phyloP scores from a whole-genome alignment of 2,797 vertebrate species.

The Coreius guichenoti region DNA sequence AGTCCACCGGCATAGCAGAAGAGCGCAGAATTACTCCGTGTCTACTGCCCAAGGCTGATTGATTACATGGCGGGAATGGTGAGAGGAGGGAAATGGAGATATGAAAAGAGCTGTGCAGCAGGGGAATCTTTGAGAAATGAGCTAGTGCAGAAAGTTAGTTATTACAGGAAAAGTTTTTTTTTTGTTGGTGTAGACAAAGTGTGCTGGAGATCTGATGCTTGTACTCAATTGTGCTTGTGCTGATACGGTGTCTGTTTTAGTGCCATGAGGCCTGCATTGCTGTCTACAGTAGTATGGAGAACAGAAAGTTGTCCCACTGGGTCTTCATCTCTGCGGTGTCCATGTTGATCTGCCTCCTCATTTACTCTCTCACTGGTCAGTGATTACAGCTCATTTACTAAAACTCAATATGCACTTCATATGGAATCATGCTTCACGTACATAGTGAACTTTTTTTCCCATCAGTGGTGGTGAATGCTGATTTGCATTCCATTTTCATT shows the following conservation, averaged over 20 bases:
- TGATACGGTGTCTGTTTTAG: slow-evolving; percentile 71
- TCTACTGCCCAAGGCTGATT: slow-evolving; percentile 61
- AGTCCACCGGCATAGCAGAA: slow-evolving; percentile 31
- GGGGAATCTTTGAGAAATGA: slow-evolving; percentile 14
- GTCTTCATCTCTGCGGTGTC: slow-evolving; percentile 84
- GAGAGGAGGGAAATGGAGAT: slow-evolving; percentile 66
- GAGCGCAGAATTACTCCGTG: slow-evolving; percentile 20
- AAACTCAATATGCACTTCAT: neutral
- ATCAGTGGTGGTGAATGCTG: too few relatives aligned
- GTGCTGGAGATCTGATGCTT: neutral
- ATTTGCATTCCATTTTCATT: neutral
- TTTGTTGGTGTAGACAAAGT: neutral
- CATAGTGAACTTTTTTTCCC: neutral
- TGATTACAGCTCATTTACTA: neutral
- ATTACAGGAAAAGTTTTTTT: neutral
- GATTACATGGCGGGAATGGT: slow-evolving; percentile 63
- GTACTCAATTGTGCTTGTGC: neutral
- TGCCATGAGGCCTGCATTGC: slow-evolving; percentile 92
- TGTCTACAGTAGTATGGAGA: slow-evolving; percentile 93
- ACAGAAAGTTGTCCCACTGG: slow-evolving; percentile 88
- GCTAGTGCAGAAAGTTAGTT: neutral
- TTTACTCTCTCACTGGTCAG: slow-evolving; percentile 94
- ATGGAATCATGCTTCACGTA: neutral
- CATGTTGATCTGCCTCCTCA: slow-evolving; percentile 90
- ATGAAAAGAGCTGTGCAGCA: slow-evolving; percentile 51